Conservation (phyloP, 2,888 invertebrate genomes). For the Bursaphelenchus okinawaensis region DNA sequence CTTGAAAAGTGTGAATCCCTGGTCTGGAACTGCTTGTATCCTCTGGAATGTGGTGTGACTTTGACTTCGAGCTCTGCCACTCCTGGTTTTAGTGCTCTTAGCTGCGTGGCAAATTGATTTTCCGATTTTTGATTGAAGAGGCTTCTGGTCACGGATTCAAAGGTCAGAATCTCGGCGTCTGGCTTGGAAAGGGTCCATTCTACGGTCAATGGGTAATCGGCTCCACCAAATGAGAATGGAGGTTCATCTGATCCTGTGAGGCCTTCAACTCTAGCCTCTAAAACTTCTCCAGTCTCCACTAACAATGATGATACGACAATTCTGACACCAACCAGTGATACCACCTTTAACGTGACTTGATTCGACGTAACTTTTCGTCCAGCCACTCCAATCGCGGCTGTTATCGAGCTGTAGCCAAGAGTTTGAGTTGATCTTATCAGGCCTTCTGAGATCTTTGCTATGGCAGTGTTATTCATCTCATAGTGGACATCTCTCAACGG, state of each 20-base stretch:
- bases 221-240: constrained; percentile 48
- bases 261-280: constrained; percentile 30
- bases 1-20: constrained; percentile 22
- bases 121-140: constrained; percentile 12
- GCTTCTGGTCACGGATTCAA: constrained; percentile 16
- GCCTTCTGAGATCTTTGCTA: constrained; percentile 41
- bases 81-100: constrained; percentile 12
- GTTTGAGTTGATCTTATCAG: constrained; percentile 35
- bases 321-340: constrained; percentile 36
- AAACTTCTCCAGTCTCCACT: constrained; percentile 34
- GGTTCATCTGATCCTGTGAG: constrained; percentile 31
- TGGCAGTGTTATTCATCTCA: constrained; percentile 31
- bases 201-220: constrained; percentile 40
- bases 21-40: constrained; percentile 11
- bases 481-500: constrained; percentile 39
- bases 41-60: constrained; percentile 12
- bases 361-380: constrained; percentile 36
- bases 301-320: constrained; percentile 29
- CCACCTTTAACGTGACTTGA: constrained; percentile 42
- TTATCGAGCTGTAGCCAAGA: constrained; percentile 40
- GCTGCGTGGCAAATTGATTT: constrained; percentile 17
- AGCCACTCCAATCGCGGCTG: constrained; percentile 35
- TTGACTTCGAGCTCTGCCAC: constrained; percentile 5
- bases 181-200: constrained; percentile 16
- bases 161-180: constrained; percentile 10